Conservation (phyloP, 2,888 invertebrate genomes). For the Torymus tubicola region DNA sequence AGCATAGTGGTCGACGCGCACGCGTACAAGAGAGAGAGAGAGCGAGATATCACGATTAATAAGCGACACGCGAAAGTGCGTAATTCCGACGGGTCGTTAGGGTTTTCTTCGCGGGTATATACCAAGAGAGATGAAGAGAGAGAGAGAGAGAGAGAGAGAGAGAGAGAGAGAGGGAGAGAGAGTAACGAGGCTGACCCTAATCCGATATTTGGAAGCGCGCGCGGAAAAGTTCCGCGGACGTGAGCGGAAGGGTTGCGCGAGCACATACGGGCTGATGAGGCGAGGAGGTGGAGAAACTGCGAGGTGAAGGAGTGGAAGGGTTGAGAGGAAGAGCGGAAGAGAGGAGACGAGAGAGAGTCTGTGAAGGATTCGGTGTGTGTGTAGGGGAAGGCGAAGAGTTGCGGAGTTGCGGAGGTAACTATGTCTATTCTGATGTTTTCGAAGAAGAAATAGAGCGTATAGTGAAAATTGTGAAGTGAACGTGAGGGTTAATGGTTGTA, state of each 20-base stretch:
- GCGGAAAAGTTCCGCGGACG: background rate
- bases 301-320: no score
- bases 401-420: no score
- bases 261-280: no score
- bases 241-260: background rate
- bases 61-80: background rate
- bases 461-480: no score
- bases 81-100: slow-evolving; percentile 20
- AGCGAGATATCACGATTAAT: slow-evolving; percentile 14
- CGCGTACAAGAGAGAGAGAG: background rate
- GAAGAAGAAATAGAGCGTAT: no score
- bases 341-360: no score
- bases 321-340: no score
- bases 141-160: background rate
- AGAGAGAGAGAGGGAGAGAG: background rate
- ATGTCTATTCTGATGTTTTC: no score
- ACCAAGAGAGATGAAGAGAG: background rate
- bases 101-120: slow-evolving; percentile 14
- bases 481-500: no score
- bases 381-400: no score
- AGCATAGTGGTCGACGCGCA: background rate
- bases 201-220: slow-evolving; percentile 35
- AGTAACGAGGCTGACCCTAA: slow-evolving; percentile 36
- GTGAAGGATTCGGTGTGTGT: no score
- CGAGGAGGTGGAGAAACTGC: no score